phyloP scores from a whole-genome alignment of 2,888 invertebrate genomes.

The Thysanoteuthis rhombus region DNA sequence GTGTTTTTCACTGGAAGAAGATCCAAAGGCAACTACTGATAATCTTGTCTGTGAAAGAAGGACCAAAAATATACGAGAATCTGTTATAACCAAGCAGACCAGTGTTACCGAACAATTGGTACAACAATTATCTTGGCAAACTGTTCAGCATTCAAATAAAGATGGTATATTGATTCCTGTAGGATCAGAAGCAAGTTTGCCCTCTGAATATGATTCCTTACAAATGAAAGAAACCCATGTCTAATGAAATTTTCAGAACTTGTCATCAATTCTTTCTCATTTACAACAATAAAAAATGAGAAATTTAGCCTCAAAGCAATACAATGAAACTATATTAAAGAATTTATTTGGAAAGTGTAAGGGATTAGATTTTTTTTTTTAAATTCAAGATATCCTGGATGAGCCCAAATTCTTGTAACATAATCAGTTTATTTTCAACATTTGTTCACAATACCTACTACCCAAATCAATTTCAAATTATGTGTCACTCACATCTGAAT shows the following conservation, averaged over 20 bases:
- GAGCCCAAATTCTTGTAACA: neutral
- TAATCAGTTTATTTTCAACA: neutral
- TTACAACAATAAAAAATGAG: neutral
- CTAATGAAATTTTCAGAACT: neutral
- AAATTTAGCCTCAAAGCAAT: neutral
- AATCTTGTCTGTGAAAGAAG: neutral
- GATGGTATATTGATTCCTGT: neutral
- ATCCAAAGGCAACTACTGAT: neutral
- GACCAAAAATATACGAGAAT: neutral
- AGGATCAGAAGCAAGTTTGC: neutral
- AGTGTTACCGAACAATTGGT: neutral
- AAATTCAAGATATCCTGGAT: neutral
- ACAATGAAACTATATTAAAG: neutral
- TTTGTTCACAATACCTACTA: neutral
- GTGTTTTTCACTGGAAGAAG: neutral
- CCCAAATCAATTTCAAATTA: neutral
- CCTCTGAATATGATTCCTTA: neutral
- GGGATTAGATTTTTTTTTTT: neutral
- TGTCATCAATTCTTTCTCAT: neutral
- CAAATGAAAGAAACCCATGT: neutral
- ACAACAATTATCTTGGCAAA: neutral
- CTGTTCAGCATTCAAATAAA: neutral
- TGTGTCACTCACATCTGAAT: neutral
- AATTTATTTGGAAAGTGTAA: neutral
- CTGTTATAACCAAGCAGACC: neutral